Conservation (phyloP, 2,113 vertebrate species). For the Andinoacara biseriatus region DNA sequence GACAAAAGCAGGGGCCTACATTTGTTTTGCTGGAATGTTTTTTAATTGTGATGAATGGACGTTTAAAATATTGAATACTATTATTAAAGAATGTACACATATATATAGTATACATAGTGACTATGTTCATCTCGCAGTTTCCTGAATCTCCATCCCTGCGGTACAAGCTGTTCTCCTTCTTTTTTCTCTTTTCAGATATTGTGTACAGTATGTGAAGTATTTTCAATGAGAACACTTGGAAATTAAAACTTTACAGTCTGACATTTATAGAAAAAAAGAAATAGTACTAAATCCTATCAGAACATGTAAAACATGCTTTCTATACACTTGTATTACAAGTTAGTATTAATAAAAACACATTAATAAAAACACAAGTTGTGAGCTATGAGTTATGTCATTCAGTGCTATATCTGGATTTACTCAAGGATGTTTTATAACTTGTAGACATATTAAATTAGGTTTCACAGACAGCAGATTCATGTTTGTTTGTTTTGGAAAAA, state of each 20-base stretch:
- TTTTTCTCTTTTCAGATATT: neutral
- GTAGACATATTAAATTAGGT: neutral
- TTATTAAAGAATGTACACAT: neutral
- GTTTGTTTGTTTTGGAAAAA: conserved; percentile 16
- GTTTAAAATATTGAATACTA: no score
- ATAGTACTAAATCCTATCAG: neutral
- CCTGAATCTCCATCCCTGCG: neutral
- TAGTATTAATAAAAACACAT: neutral
- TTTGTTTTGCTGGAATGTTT: neutral
- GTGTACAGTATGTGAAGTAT: neutral
- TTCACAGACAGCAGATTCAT: conserved; percentile 7
- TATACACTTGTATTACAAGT: neutral
- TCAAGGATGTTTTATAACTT: neutral
- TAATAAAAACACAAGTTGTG: neutral
- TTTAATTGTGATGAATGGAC: no score
- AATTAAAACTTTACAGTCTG: neutral
- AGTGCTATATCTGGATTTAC: neutral
- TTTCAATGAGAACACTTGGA: neutral
- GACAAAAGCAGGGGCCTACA: neutral
- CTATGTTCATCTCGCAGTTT: neutral
- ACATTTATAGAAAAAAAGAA: neutral
- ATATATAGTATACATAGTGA: neutral
- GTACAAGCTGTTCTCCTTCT: fast-evolving
- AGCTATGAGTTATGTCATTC: neutral
- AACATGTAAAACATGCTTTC: neutral